phyloP scores from a whole-genome alignment of 2,888 invertebrate species.

The Pollenia griseotomentosa region DNA sequence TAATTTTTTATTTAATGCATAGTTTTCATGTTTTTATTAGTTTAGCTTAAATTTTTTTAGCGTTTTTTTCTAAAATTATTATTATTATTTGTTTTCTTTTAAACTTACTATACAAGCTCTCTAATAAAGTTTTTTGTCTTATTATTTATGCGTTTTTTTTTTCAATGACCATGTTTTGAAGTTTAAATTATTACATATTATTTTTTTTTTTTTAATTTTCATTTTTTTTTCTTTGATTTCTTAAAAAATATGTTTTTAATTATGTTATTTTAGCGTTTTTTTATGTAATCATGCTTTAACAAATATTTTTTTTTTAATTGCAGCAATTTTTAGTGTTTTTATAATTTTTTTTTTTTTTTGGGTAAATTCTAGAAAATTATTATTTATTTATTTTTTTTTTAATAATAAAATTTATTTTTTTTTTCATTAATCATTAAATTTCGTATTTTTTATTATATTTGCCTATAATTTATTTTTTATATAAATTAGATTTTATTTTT shows the following conservation, averaged over 20 bases:
- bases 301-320: slow-evolving; percentile 73
- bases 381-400: slow-evolving; percentile 58
- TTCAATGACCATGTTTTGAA: slow-evolving; percentile 54
- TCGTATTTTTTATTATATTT: slow-evolving; percentile 56
- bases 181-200: slow-evolving; percentile 65
- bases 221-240: slow-evolving; percentile 59
- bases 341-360: slow-evolving; percentile 59
- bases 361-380: slow-evolving; percentile 70
- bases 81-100: slow-evolving; percentile 65
- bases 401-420: slow-evolving; percentile 70
- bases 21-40: slow-evolving; percentile 35
- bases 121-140: slow-evolving; percentile 75
- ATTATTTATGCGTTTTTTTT: slow-evolving; percentile 63
- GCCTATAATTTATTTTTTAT: slow-evolving; percentile 61
- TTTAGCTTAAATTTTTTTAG: slow-evolving; percentile 62
- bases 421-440: slow-evolving; percentile 62
- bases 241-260: slow-evolving; percentile 70
- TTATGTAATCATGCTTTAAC: slow-evolving; percentile 73
- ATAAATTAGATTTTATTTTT: slow-evolving; percentile 50
- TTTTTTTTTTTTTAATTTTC: slow-evolving; percentile 46
- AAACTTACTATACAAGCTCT: slow-evolving; percentile 82
- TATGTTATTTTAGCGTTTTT: slow-evolving; percentile 65
- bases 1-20: slow-evolving; percentile 61
- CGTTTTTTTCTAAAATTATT: slow-evolving; percentile 52
- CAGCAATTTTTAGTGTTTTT: slow-evolving; percentile 72